Base-by-base conservation (phyloP, 2,888 invertebrate genomes). In the Augochlorella aurata region DNA sequence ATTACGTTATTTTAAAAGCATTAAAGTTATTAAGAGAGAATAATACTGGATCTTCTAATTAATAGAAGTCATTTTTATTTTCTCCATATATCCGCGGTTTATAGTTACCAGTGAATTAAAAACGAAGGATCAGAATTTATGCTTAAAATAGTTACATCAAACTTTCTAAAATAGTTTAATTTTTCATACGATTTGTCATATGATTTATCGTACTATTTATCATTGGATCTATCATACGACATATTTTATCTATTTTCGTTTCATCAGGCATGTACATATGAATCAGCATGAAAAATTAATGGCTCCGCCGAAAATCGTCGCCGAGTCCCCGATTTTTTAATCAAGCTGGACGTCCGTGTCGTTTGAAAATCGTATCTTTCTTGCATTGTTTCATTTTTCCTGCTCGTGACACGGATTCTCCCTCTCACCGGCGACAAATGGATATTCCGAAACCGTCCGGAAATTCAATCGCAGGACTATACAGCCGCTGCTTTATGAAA, bases 381-480 rank as follows among this genome's bases (percentile, higher is more conserved):
- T 54, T 21, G 21, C 72, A 50, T 74, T 52, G 74, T 77, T 70
- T 49, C 45, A 58, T 73, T 71, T 66, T 66, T 65, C 4, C 65
- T 24, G 69, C 21, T 16, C 24, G 58, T 12, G 21, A 65, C 78
- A 68, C 66, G 74, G 67, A 78, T 69, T 63, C 38, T 14, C 38
- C 58, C 29, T 16, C 18, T 16, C 44, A 14, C n/a, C 76, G 47
- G 44, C 16, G 68, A 67, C 73, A 79, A 83, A 87, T 83, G 87
- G 85, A 88, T 85, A 88, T 85, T 83, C 71, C 75, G 67, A 77
- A 65, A 66, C 78, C 69, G 76, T 77, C 81, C 87, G 88, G 88
- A 87, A 87, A 85, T 86, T 88, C 87, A 79, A 81, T 76, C 85
- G 81, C 74, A 81, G 65, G 50, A 52, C 61, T 67, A 54, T 77